phyloP scores from a whole-genome alignment of 2,797 vertebrate species.

The Clamator glandarius region DNA sequence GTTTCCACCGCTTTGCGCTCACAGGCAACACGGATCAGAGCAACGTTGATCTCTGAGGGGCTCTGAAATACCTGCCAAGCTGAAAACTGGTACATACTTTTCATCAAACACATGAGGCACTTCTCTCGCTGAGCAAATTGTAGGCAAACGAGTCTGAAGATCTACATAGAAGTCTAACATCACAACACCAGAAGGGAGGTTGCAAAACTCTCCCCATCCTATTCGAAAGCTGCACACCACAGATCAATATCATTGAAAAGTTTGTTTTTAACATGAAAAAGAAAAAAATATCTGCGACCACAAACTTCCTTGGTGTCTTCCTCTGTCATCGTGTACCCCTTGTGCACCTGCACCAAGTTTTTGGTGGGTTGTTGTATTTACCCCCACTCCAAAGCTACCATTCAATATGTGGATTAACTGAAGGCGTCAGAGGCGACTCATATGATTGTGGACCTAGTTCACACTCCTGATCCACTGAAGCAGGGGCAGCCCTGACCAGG shows the following conservation, averaged over 20 bases:
- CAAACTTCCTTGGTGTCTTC: neutral
- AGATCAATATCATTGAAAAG: neutral
- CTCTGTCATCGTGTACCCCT: neutral
- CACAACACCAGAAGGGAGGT: neutral
- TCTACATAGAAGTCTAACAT: neutral
- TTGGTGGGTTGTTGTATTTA: neutral
- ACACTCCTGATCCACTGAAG: neutral
- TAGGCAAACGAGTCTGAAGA: neutral
- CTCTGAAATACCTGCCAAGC: neutral
- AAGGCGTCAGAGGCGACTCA: neutral
- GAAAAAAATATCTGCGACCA: neutral
- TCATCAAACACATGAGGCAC: neutral
- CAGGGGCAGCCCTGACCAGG: neutral
- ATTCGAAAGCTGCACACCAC: rapidly evolving
- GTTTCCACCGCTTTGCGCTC: too few relatives aligned
- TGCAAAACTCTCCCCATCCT: neutral
- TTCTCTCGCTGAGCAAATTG: neutral
- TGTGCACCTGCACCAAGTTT: neutral
- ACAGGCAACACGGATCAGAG: neutral
- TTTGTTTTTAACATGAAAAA: neutral
- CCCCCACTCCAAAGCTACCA: neutral
- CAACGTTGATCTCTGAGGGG: neutral
- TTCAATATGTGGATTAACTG: neutral
- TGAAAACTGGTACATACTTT: neutral
- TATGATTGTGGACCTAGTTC: rapidly evolving